Conservation (phyloP, 2,113 vertebrate genomes). For the Pandion haliaetus region DNA sequence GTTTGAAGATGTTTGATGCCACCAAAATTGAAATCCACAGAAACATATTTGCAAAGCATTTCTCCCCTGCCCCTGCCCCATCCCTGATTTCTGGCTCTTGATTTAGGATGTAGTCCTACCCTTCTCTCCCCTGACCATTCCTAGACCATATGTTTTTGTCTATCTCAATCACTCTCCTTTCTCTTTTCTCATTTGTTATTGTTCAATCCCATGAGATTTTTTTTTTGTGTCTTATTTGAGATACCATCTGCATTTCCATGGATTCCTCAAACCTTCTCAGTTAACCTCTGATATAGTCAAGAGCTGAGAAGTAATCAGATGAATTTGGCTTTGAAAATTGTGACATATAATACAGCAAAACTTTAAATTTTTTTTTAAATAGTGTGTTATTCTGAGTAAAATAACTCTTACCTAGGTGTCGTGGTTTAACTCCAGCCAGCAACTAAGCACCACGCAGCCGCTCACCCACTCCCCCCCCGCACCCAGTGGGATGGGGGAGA, state of each 20-base stretch:
- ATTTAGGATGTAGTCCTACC: neutral
- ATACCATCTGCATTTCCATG: neutral
- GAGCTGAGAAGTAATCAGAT: neutral
- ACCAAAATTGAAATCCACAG: neutral
- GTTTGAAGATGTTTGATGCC: neutral
- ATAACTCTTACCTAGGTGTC: neutral
- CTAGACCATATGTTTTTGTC: neutral
- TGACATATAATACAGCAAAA: neutral
- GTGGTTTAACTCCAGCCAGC: too few species aligned
- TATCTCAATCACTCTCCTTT: neutral
- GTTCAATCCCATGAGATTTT: neutral
- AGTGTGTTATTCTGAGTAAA: neutral
- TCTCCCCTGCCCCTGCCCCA: too few species aligned
- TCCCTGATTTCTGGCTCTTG: neutral
- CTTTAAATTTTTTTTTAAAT: neutral
- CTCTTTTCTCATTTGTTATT: neutral
- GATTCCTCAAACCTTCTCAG: neutral
- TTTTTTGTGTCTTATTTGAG: neutral
- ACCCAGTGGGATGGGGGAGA: too few species aligned
- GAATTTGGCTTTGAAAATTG: neutral
- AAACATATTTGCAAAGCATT: neutral
- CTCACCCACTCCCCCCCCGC: too few species aligned
- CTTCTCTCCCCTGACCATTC: neutral
- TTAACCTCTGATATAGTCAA: neutral
- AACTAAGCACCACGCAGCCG: too few species aligned